A percentile compares a stretch with the other conserved stretches of the same genome.
phyloP scores from a whole-genome alignment of 2,113 vertebrate species.

The Scomber scombrus region DNA sequence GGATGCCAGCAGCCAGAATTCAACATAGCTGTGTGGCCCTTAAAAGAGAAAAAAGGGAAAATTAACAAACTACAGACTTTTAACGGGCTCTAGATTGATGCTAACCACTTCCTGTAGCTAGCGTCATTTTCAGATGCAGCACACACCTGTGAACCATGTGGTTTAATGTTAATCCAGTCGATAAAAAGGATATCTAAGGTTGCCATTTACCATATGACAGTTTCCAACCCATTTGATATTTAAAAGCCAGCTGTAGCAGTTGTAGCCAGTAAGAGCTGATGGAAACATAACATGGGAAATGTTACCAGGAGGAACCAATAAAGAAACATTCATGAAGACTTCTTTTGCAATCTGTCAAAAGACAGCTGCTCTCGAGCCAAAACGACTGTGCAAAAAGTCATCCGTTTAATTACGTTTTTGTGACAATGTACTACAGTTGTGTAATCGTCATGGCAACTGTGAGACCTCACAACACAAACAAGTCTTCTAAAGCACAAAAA shows the following conservation, averaged over 20 bases:
- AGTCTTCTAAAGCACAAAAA: not conserved
- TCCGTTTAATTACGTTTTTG: conserved; percentile 9
- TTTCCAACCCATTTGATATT: conserved; percentile 29
- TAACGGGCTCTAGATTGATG: conserved; percentile 12
- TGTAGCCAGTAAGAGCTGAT: not conserved
- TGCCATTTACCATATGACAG: conserved; percentile 9
- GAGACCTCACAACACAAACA: not conserved
- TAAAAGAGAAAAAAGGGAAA: conserved; percentile 52
- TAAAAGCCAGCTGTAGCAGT: not conserved
- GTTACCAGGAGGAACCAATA: conserved; percentile 16
- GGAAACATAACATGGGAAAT: conserved; percentile 17
- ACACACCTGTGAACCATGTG: conserved; percentile 1
- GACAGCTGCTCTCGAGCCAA: conserved; percentile 22
- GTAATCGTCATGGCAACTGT: not conserved
- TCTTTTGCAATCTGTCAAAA: conserved; percentile 12
- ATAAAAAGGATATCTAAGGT: not conserved
- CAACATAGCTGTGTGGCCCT: conserved; percentile 99
- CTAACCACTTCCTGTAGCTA: not conserved
- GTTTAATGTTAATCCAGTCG: conserved; percentile 4
- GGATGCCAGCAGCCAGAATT: conserved; percentile 98
- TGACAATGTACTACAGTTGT: not conserved
- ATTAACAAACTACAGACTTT: conserved; percentile 15
- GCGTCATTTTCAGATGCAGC: not conserved
- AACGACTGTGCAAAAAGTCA: conserved; percentile 9
- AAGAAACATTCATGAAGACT: not conserved